Evolutionary conservation across 2,113 vertebrate species (phyloP), one percentile per base, ranked within the genome.

Genomic region (Bagarius yarrelli): DNA sequence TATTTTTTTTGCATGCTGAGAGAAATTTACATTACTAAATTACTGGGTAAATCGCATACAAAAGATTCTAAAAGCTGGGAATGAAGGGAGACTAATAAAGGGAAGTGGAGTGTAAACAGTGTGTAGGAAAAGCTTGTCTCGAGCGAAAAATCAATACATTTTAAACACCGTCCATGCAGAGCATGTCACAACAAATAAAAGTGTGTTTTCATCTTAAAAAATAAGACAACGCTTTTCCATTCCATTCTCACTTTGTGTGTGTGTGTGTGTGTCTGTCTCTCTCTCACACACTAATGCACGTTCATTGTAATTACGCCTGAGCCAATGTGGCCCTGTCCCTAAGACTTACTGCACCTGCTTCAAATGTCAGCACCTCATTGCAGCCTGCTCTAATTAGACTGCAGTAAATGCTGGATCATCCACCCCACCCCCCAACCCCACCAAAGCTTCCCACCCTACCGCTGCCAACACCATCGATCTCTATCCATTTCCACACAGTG

Each of bases 351-450:
- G 82, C 83, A 71, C 55, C 79, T 50, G 30, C 70, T 81, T 67
- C 81, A 83, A 87, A 87, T 87, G 83, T 85, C 85, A 87, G 80
- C 78, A 60, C 61, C 72, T 79, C 76, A 63, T 60, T 82, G 61
- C 81, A 78, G 83, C 52, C 64, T 59, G 21, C 69, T 87, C 85
- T 87, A 85, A 87, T 87, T 87, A 82, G 83, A 80, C 81, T 74
- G 75, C 67, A 77, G 69, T 75, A 85, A 83, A 86, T 25, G 75
- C 57, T 40, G 55, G 73, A 57, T 59, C 67, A 74, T 50, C 78
- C 72, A 66, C 80, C 72, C 52, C 44, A 21, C 36, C 66, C 23
- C 6, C 16, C 12, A 12, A 23, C 15, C 57, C 11, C 59, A 13
- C 25, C 59, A 8, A 9, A 25, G 8, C 36, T n/a, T 3, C 23